Evolutionary conservation across 2,797 vertebrate genomes (phyloP).

Genomic region (Oophaga sylvatica): DNA sequence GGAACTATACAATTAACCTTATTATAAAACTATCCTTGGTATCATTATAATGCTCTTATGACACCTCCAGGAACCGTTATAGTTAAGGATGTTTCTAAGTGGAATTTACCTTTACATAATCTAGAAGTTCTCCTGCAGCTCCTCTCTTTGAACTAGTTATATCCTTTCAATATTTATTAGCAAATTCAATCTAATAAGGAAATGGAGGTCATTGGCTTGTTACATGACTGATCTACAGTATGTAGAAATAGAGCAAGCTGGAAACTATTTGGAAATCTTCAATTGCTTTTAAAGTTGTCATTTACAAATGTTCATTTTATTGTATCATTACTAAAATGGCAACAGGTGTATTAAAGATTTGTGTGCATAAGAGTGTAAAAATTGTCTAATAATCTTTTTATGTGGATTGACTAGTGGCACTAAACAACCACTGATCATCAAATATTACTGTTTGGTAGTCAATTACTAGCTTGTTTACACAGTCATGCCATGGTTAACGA

Average conservation of each 20-base stretch:
- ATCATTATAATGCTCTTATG: slow-evolving; percentile 16
- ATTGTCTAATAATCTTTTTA: too few species aligned
- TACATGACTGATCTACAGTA: neutral
- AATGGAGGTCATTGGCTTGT: slow-evolving; percentile 22
- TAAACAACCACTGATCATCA: too few species aligned
- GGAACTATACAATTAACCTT: slow-evolving; percentile 29
- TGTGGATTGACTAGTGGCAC: too few species aligned
- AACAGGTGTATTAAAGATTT: neutral
- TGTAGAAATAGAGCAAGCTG: neutral
- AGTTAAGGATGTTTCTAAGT: slow-evolving; percentile 29
- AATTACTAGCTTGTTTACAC: too few species aligned
- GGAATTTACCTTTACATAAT: slow-evolving; percentile 29
- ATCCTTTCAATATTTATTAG: slow-evolving; percentile 27
- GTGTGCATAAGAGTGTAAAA: neutral
- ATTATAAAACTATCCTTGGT: slow-evolving; percentile 22
- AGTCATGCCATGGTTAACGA: too few species aligned
- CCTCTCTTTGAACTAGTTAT: slow-evolving; percentile 17
- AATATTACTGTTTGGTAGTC: too few species aligned
- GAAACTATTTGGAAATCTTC: too few species aligned
- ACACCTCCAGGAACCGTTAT: slow-evolving; percentile 20
- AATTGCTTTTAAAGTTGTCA: neutral
- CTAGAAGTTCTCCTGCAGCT: slow-evolving; percentile 3
- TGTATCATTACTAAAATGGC: neutral
- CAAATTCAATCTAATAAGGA: slow-evolving; percentile 15
- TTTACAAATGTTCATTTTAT: neutral